phyloP scores from a whole-genome alignment of 2,888 invertebrate genomes.

The Tenthredo amoena region DNA sequence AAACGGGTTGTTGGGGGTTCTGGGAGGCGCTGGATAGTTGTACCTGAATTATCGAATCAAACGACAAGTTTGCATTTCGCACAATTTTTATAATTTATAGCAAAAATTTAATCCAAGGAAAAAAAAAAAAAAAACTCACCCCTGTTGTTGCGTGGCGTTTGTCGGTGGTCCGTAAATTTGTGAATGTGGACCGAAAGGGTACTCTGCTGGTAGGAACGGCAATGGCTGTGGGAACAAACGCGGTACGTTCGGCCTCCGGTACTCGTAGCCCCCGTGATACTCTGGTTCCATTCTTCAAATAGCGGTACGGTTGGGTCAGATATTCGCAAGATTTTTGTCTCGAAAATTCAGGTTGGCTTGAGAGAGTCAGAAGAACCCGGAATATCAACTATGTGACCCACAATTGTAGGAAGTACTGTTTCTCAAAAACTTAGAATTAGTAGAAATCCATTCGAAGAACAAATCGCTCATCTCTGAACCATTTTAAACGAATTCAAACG shows the following conservation, averaged over 20 bases:
- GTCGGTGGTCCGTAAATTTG: slow-evolving; percentile 68
- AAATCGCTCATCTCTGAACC: neutral
- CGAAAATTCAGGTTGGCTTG: neutral
- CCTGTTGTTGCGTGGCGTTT: slow-evolving; percentile 65
- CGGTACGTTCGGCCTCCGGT: slow-evolving; percentile 68
- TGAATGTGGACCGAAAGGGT: slow-evolving; percentile 62
- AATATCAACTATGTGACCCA: neutral
- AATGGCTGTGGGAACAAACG: slow-evolving; percentile 65
- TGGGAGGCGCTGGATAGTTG: slow-evolving; percentile 63
- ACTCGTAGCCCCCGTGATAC: slow-evolving; percentile 69
- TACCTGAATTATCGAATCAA: slow-evolving; percentile 60
- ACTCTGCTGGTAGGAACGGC: slow-evolving; percentile 62
- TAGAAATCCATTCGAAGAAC: neutral
- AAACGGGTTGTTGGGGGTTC: slow-evolving; percentile 64
- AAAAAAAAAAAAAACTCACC: slow-evolving; percentile 60
- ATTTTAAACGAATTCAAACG: neutral
- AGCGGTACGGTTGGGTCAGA: neutral
- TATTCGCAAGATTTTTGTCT: neutral
- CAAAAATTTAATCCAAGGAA: neutral
- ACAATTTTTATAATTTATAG: neutral
- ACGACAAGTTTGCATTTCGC: neutral
- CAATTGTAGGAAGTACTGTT: neutral
- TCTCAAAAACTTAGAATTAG: neutral
- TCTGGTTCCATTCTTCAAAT: slow-evolving; percentile 64
- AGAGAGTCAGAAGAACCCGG: slow-evolving; percentile 4